These are phyloP conservation scores for Poeciliopsis turneri DNA, from an alignment of 2,797 vertebrate genomes.

Conservation along the genomic window DNA sequence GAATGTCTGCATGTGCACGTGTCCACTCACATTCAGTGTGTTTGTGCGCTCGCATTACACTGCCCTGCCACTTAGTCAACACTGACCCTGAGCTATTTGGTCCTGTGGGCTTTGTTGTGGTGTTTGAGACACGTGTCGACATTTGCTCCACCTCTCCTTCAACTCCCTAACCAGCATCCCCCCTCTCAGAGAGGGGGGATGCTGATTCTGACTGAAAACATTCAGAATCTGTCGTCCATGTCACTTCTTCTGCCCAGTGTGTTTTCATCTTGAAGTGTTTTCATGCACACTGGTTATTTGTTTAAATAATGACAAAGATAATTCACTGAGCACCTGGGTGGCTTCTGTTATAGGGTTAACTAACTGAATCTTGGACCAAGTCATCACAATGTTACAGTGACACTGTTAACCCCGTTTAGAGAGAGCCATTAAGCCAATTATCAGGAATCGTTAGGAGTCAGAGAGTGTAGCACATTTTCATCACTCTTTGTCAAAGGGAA, in stretches of 20 bases:
- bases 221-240: constrained; percentile 64
- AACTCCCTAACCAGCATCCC: constrained; percentile 39
- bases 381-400: constrained; percentile 47
- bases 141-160: constrained; percentile 48
- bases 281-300: constrained; percentile 62
- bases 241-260: constrained; percentile 45
- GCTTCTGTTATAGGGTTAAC: constrained; percentile 61
- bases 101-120: constrained; percentile 74
- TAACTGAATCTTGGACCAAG: constrained; percentile 37
- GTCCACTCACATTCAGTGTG: constrained; percentile 44
- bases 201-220: constrained; percentile 47
- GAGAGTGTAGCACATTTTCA: constrained; percentile 32
- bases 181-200: constrained; percentile 21
- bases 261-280: constrained; percentile 69
- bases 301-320: constrained; percentile 66
- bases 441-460: constrained; percentile 36
- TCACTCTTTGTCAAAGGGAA: constrained; percentile 47
- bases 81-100: constrained; percentile 71
- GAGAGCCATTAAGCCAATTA: constrained; percentile 27
- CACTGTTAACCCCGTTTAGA: constrained; percentile 47
- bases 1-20: neutral
- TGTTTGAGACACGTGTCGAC: constrained; percentile 70
- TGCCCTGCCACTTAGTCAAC: constrained; percentile 64
- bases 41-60: constrained; percentile 55
- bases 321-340: constrained; percentile 66